Conservation (phyloP, 2,113 vertebrate species). For the Scytalopus superciliaris region DNA sequence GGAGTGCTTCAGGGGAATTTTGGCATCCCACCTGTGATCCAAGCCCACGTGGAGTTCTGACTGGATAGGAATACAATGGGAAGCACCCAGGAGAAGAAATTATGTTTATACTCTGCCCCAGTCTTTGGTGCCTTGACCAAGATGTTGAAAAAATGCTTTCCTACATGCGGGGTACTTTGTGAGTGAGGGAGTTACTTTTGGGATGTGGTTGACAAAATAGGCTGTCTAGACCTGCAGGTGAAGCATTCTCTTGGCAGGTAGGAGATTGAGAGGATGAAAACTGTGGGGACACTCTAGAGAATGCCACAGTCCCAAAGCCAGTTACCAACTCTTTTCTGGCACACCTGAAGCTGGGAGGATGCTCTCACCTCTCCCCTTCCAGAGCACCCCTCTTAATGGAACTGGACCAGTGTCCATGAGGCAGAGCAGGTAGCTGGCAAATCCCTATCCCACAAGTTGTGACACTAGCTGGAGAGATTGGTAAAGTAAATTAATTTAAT, state of each 20-base stretch:
- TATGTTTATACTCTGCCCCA: background rate
- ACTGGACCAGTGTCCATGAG: background rate
- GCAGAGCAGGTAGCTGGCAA: background rate
- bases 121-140: background rate
- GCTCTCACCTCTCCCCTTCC: background rate
- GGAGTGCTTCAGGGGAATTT: background rate
- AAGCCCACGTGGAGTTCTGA: background rate
- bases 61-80: background rate
- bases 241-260: accelerated
- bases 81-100: background rate
- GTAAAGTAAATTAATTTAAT: background rate
- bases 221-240: background rate
- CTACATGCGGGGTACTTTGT: background rate
- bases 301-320: background rate
- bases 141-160: background rate
- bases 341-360: background rate
- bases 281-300: background rate
- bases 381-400: background rate
- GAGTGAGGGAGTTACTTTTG: background rate
- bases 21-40: background rate
- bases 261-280: background rate
- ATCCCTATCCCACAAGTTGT: background rate
- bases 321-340: background rate
- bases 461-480: background rate
- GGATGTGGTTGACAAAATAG: background rate